A percentile compares a stretch with the other conserved stretches of the same genome.
phyloP scores from a whole-genome alignment of 1,140 invertebrate genomes.

The Bilobella aurantiaca region DNA sequence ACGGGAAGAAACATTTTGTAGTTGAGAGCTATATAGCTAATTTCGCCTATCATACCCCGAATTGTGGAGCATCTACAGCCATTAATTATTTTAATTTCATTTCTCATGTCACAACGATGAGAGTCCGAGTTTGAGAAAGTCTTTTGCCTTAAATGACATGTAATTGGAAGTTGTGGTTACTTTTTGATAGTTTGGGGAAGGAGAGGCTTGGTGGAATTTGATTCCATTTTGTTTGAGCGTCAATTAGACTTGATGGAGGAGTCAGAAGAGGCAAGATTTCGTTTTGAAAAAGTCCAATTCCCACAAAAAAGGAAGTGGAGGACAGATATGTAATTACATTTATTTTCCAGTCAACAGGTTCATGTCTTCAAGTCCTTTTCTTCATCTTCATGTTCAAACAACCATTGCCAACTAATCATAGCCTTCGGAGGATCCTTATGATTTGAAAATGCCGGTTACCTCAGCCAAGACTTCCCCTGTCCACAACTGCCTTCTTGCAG shows the following conservation, averaged over 20 bases:
- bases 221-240: not conserved
- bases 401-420: slow-evolving; percentile 1
- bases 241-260: slow-evolving; percentile 6
- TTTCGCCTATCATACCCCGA: not conserved
- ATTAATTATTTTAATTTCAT: slow-evolving; percentile 7
- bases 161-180: slow-evolving; percentile 1
- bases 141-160: slow-evolving; percentile 7
- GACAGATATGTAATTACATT: not conserved
- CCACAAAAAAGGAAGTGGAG: not conserved
- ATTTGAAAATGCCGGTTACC: slow-evolving; percentile 1
- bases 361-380: not conserved
- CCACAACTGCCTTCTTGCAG: too few species aligned
- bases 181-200: not conserved
- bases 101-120: slow-evolving; percentile 7
- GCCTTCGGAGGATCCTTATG: slow-evolving; percentile 1
- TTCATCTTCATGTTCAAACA: slow-evolving; percentile 4
- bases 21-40: not conserved
- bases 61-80: not conserved
- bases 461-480: too few species aligned
- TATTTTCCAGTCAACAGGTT: slow-evolving; percentile 6
- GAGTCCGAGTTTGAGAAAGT: not conserved
- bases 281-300: not conserved
- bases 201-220: not conserved
- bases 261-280: not conserved
- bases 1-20: not conserved